These are phyloP conservation scores for Andrena hattorfiana DNA, from an alignment of 2,888 invertebrate species.

Conservation along the genomic window DNA sequence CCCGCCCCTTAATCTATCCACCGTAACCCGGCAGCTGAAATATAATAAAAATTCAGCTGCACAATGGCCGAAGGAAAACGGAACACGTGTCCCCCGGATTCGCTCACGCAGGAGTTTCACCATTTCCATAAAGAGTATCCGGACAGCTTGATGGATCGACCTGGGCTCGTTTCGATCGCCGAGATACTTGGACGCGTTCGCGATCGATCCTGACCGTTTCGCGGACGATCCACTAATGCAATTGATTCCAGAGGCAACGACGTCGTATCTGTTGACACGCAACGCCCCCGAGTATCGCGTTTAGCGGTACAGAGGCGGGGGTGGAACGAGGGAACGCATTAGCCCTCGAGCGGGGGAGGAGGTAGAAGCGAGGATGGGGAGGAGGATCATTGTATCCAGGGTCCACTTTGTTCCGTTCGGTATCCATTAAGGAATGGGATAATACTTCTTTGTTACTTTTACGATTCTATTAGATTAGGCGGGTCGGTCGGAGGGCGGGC, in stretches of 20 bases:
- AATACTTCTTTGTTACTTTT: conserved; percentile 43
- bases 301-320: conserved; percentile 26
- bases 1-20: conserved; percentile 17
- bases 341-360: background rate
- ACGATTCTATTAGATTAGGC: conserved; percentile 42
- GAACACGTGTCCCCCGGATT: background rate
- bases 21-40: background rate
- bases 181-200: conserved; percentile 19
- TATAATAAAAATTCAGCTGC: too few relatives aligned
- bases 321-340: conserved; percentile 31
- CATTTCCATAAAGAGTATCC: background rate
- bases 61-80: background rate
- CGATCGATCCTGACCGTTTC: conserved; percentile 47
- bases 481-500: background rate
- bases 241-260: conserved; percentile 54
- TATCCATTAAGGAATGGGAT: conserved; percentile 50
- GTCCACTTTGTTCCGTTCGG: conserved; percentile 15
- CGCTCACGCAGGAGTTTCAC: background rate
- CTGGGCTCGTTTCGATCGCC: background rate
- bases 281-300: conserved; percentile 48
- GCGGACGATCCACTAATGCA: conserved; percentile 55
- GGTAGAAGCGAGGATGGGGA: background rate
- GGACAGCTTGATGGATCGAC: conserved; percentile 3
- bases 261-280: conserved; percentile 55
- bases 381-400: conserved; percentile 18